Conservation (phyloP, 2,888 invertebrate species). For the Trichacis sp. region DNA sequence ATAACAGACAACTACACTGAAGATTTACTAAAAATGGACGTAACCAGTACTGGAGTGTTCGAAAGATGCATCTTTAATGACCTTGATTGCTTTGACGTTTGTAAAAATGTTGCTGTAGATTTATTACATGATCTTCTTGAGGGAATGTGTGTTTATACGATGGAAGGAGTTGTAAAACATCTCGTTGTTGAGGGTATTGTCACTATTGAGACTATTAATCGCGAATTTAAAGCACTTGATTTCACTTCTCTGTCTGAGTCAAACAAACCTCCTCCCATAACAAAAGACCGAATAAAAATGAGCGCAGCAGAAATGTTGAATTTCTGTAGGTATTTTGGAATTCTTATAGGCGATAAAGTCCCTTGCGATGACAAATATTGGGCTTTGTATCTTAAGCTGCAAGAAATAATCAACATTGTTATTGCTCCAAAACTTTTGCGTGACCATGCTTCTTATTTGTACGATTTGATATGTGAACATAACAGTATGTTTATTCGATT, state of each 20-base stretch:
- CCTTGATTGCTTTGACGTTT: constrained; percentile 21
- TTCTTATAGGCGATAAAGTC: constrained; percentile 14
- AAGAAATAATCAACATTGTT: constrained; percentile 24
- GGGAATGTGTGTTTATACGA: constrained; percentile 30
- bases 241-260: constrained; percentile 6
- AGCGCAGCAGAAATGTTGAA: constrained; percentile 13
- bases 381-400: constrained; percentile 22
- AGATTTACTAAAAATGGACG: constrained; percentile 11
- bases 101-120: constrained; percentile 26
- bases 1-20: constrained; percentile 10
- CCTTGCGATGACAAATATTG: constrained; percentile 13
- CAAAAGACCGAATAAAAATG: constrained; percentile 14
- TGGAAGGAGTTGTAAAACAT: constrained; percentile 14
- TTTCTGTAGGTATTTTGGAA: constrained; percentile 25
- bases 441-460: constrained; percentile 13
- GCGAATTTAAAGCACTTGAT: constrained; percentile 14
- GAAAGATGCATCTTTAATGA: constrained; percentile 27
- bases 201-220: constrained; percentile 7
- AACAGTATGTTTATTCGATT: constrained; percentile 10
- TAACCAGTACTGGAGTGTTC: constrained; percentile 10
- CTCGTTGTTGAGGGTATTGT: constrained; percentile 7
- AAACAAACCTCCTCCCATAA: constrained; percentile 12
- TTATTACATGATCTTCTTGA: constrained; percentile 40
- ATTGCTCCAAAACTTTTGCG: constrained; percentile 15
- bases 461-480: constrained; percentile 18